Evolutionary conservation across 2,888 invertebrate genomes (phyloP).

Genomic region (Syritta pipiens): DNA sequence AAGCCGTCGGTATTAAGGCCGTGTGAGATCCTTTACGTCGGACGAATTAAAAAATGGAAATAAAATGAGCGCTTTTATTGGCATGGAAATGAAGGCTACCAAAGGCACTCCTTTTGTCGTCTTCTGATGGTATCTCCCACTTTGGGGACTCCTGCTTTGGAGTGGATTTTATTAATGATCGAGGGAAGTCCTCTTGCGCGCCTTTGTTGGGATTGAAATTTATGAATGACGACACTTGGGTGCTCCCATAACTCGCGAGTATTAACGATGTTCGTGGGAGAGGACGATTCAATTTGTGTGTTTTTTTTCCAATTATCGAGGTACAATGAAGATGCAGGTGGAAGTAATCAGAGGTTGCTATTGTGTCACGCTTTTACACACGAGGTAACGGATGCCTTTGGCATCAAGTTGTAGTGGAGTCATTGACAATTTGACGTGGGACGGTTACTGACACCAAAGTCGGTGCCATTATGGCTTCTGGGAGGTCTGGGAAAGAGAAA

Average conservation of each 20-base stretch:
- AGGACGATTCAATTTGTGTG: no score
- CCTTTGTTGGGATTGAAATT: slow-evolving; percentile 1
- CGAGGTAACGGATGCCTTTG: no score
- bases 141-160: background rate
- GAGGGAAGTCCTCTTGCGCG: background rate
- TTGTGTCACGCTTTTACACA: no score
- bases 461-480: no score
- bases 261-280: background rate
- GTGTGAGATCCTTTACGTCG: slow-evolving; percentile 18
- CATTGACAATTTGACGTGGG: no score
- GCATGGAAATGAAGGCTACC: background rate
- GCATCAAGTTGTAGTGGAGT: no score
- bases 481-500: no score
- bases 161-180: slow-evolving; percentile 8
- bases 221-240: slow-evolving; percentile 2
- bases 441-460: no score
- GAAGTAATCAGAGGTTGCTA: no score
- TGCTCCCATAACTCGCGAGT: slow-evolving; percentile 3
- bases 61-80: no score
- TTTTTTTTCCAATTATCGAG: background rate
- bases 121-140: slow-evolving; percentile 13
- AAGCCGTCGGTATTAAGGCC: background rate
- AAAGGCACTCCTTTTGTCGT: slow-evolving; percentile 7
- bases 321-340: background rate
- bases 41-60: background rate